Evolutionary conservation across 1,140 invertebrate genomes (phyloP).

Genomic region (Epicauta chinensis): DNA sequence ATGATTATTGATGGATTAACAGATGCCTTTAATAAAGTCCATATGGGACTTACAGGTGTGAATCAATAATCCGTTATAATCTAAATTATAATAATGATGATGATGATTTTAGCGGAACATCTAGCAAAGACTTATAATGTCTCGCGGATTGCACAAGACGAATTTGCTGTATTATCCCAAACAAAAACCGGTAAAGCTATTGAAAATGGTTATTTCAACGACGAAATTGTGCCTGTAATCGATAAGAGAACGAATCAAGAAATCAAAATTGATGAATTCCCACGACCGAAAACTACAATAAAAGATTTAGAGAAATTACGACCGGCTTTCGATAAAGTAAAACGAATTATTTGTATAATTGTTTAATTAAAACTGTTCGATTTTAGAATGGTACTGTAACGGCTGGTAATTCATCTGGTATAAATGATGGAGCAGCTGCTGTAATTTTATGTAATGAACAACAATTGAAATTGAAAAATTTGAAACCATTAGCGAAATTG

Average conservation of each 20-base stretch:
- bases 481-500: constrained; percentile 56
- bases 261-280: constrained; percentile 63
- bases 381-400: constrained; percentile 62
- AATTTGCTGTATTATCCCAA: constrained; percentile 68
- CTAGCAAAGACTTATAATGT: constrained; percentile 65
- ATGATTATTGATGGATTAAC: constrained; percentile 73
- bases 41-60: constrained; percentile 83
- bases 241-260: constrained; percentile 47
- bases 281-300: constrained; percentile 53
- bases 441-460: constrained; percentile 61
- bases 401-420: constrained; percentile 71
- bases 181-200: constrained; percentile 59
- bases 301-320: constrained; percentile 56
- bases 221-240: constrained; percentile 66
- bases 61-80: too few relatives aligned
- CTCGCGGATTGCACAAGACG: constrained; percentile 68
- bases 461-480: constrained; percentile 44
- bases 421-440: constrained; percentile 84
- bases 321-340: constrained; percentile 51
- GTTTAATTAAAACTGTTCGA: neutral
- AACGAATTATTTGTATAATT: neutral
- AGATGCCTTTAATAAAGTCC: constrained; percentile 70
- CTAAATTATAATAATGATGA: too few relatives aligned
- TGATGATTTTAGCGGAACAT: constrained; percentile 62
- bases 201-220: constrained; percentile 57